These are phyloP conservation scores for Acanthaster planci DNA, from an alignment of 35 echinoderm and acorn worm genomes.

Conservation along the genomic window DNA sequence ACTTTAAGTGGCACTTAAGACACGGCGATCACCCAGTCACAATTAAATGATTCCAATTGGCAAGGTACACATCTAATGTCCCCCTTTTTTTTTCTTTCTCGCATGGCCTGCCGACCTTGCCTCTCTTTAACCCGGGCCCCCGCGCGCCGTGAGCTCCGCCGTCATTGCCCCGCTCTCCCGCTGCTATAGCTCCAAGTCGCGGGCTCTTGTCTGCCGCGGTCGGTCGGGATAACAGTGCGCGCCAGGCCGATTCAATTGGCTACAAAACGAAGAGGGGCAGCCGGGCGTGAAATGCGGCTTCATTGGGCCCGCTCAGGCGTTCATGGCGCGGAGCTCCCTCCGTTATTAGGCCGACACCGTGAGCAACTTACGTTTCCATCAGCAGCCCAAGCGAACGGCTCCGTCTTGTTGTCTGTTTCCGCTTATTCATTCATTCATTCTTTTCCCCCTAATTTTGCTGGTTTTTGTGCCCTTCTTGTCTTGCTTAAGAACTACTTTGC, in stretches of 20 bases:
- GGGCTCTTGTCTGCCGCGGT: no score
- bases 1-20: slow-evolving; percentile 24
- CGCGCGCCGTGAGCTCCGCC: no score
- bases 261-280: slow-evolving; percentile 37
- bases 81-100: neutral
- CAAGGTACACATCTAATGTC: slow-evolving; percentile 26
- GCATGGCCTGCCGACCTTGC: slow-evolving; percentile 15
- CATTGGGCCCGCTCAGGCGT: slow-evolving; percentile 26
- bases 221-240: neutral
- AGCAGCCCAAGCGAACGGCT: neutral
- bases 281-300: slow-evolving; percentile 32
- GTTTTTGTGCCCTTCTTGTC: no score
- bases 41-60: slow-evolving; percentile 34
- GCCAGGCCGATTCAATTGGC: slow-evolving; percentile 26
- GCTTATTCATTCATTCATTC: neutral
- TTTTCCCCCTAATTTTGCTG: neutral
- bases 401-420: neutral
- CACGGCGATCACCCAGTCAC: slow-evolving; percentile 17
- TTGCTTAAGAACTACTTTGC: no score
- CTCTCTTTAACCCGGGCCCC: neutral
- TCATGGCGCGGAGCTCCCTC: neutral
- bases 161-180: no score
- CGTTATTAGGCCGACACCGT: slow-evolving; percentile 27
- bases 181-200: no score
- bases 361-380: slow-evolving; percentile 19